phyloP scores from a whole-genome alignment of 2,888 invertebrate species.

The Stictocephala bisonia region DNA sequence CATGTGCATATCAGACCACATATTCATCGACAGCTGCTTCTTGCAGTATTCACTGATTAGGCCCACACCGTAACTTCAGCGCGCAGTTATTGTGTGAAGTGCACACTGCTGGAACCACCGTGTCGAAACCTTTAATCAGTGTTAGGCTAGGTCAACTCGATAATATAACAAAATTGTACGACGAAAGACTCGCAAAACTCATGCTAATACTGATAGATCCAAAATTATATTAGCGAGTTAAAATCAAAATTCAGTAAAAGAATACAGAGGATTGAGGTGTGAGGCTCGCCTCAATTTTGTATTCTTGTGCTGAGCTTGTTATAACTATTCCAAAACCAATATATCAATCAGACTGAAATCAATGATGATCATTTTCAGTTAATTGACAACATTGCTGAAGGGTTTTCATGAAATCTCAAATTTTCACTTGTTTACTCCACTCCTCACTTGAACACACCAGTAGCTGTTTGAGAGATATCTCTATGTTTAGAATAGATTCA shows the following conservation, averaged over 20 bases:
- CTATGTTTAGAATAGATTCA: slow-evolving; percentile 34
- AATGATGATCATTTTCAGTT: background rate
- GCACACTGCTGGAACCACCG: background rate
- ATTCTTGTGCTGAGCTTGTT: background rate
- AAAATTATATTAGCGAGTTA: no score
- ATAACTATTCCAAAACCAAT: no score
- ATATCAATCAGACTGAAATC: no score
- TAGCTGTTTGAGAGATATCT: slow-evolving; percentile 36
- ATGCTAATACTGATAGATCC: background rate
- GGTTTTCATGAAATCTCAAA: slow-evolving; percentile 53
- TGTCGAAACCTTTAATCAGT: background rate
- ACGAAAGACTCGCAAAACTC: slow-evolving; percentile 3
- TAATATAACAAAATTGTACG: background rate
- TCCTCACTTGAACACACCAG: slow-evolving; percentile 35
- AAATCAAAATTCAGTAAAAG: slow-evolving; percentile 10
- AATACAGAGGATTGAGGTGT: slow-evolving; percentile 10
- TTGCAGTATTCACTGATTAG: slow-evolving; percentile 17
- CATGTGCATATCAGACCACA: slow-evolving; percentile 41
- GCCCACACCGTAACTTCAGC: slow-evolving; percentile 38
- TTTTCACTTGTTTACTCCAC: slow-evolving; percentile 27
- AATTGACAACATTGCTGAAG: slow-evolving; percentile 55
- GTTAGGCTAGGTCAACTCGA: background rate
- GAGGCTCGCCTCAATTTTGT: slow-evolving; percentile 39
- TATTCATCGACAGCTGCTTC: background rate
- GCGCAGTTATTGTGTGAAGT: slow-evolving; percentile 32